Percentiles rank a stretch among this genome's conserved stretches.
phyloP scores from a whole-genome alignment of 2,888 invertebrate species.

The Apodemia zela region DNA sequence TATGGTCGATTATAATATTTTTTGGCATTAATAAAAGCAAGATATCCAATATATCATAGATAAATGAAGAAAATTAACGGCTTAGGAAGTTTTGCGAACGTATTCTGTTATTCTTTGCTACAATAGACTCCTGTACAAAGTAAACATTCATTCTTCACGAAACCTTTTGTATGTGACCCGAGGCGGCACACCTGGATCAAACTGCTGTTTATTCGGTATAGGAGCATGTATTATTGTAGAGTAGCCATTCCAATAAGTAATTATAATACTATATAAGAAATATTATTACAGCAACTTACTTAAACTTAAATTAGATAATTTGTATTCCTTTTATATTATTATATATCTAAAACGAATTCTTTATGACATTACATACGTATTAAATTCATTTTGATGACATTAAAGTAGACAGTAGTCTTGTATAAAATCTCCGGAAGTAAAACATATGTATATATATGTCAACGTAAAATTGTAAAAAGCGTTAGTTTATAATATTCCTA shows the following conservation, averaged over 20 bases:
- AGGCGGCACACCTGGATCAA: slow-evolving; percentile 66
- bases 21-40: neutral
- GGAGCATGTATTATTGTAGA: neutral
- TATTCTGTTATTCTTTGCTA: slow-evolving; percentile 36
- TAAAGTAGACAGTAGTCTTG: too few species aligned
- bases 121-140: slow-evolving; percentile 54
- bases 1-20: neutral
- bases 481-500: too few species aligned
- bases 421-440: too few species aligned
- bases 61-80: slow-evolving; percentile 50
- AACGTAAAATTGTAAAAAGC: too few species aligned
- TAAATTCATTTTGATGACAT: too few species aligned
- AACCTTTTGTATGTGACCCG: slow-evolving; percentile 71
- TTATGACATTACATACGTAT: too few species aligned
- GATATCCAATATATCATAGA: slow-evolving; percentile 64
- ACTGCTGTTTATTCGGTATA: slow-evolving; percentile 57
- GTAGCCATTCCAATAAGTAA: neutral
- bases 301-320: too few species aligned
- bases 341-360: too few species aligned
- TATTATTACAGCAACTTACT: too few species aligned
- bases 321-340: too few species aligned
- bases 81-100: slow-evolving; percentile 28
- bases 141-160: slow-evolving; percentile 63
- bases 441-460: too few species aligned
- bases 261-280: too few species aligned